Evolutionary conservation across 2,888 invertebrate species (phyloP).

Genomic region (Plutella xylostella): DNA sequence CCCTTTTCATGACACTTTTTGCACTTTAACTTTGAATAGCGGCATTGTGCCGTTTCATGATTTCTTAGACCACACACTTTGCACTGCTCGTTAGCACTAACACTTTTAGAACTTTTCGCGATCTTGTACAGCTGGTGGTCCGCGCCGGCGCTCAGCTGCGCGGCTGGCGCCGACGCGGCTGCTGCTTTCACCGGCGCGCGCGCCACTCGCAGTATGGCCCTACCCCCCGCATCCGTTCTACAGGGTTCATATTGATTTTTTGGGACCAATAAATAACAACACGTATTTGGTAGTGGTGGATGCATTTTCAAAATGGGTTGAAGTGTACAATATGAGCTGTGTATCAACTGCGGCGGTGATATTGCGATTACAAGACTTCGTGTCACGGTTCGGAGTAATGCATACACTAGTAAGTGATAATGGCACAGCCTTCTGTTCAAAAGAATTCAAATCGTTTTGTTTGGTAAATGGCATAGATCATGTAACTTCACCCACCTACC

Average conservation of each 20-base stretch:
- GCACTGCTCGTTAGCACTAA: too few relatives aligned
- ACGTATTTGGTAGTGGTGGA: conserved; percentile 2
- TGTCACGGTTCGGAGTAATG: conserved; percentile 8
- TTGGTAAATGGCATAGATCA: conserved; percentile 7
- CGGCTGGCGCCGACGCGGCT: too few relatives aligned
- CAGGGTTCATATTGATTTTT: conserved; percentile 4
- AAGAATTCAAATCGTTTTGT: conserved; percentile 6
- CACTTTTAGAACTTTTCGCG: too few relatives aligned
- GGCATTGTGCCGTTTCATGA: too few relatives aligned
- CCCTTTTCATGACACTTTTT: too few relatives aligned
- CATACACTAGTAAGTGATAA: conserved; percentile 8
- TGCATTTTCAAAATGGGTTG: too few relatives aligned
- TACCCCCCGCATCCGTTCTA: too few relatives aligned
- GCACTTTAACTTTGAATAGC: too few relatives aligned
- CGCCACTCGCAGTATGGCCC: not conserved
- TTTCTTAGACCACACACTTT: too few relatives aligned
- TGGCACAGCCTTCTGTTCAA: conserved; percentile 7
- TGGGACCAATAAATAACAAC: conserved; percentile 7
- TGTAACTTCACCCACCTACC: conserved; percentile 6
- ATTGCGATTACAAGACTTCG: not conserved
- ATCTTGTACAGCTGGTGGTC: too few relatives aligned
- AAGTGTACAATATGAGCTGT: conserved; percentile 9
- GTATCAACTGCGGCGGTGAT: not conserved
- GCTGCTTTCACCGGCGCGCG: conserved; percentile 1
- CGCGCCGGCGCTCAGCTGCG: too few relatives aligned